phyloP scores from a whole-genome alignment of 2,888 invertebrate genomes.

The Rhabditoides inermis region DNA sequence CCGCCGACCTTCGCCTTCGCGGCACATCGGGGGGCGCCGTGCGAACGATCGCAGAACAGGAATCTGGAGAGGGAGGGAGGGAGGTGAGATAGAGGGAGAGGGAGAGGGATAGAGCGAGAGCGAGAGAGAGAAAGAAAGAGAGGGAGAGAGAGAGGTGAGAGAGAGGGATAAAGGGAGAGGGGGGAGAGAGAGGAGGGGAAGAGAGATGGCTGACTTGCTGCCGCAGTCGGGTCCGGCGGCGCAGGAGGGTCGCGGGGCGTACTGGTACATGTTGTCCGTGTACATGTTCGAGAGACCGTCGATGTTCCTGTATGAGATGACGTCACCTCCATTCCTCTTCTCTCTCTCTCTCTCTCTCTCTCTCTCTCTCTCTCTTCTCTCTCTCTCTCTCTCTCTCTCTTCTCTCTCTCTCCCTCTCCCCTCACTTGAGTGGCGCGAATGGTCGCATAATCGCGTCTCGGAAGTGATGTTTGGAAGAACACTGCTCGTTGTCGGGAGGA shows the following conservation, averaged over 20 bases:
- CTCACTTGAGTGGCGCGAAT: constrained; percentile 43
- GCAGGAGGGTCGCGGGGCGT: constrained; percentile 38
- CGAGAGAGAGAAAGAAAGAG: not conserved
- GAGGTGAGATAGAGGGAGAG: not conserved
- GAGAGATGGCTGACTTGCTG: no score
- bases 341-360: no score
- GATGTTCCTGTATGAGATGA: no score
- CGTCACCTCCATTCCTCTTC: no score
- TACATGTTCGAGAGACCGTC: constrained; percentile 44
- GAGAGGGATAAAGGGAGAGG: no score
- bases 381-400: no score
- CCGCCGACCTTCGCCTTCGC: constrained; percentile 40
- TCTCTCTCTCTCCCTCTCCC: no score
- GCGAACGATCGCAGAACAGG: constrained; percentile 43
- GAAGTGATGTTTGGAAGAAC: constrained; percentile 31
- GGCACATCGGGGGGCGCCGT: constrained; percentile 35
- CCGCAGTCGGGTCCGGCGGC: constrained; percentile 23
- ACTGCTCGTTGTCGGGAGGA: constrained; percentile 28
- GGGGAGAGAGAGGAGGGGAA: no score
- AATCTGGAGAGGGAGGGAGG: constrained; percentile 17
- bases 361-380: no score
- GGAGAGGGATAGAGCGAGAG: not conserved
- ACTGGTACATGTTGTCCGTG: constrained; percentile 43
- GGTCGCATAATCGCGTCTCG: constrained; percentile 30
- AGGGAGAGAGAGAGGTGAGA: no score